Conservation (phyloP, 2,888 invertebrate species). For the Polydrusus cervinus region DNA sequence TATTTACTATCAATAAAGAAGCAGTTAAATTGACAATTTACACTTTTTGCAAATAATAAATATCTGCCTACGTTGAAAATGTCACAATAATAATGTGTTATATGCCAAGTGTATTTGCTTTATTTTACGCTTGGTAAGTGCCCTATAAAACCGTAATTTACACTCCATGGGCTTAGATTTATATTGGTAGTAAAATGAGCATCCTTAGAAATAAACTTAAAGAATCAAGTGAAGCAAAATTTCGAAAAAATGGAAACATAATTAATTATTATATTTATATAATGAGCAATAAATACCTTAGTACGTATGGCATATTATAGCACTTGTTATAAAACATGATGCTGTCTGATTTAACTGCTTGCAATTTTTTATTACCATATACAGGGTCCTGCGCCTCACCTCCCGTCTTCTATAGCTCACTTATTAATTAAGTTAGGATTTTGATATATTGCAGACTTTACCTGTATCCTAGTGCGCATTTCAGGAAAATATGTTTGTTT, state of each 20-base stretch:
- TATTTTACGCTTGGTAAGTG: slow-evolving; percentile 55
- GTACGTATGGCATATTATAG: not conserved
- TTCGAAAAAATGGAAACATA: not conserved
- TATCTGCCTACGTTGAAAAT: slow-evolving; percentile 54
- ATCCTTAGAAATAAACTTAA: slow-evolving; percentile 17
- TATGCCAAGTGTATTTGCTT: slow-evolving; percentile 54
- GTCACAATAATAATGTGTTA: slow-evolving; percentile 39
- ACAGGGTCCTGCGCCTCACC: too few species aligned
- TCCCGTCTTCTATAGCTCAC: too few species aligned
- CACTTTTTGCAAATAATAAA: slow-evolving; percentile 58
- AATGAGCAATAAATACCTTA: not conserved
- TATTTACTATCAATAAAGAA: slow-evolving; percentile 55
- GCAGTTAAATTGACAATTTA: slow-evolving; percentile 59
- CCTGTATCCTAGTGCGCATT: too few species aligned
- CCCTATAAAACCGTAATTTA: slow-evolving; percentile 58
- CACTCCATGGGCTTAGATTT: slow-evolving; percentile 51
- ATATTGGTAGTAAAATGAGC: slow-evolving; percentile 49
- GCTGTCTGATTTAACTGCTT: not conserved
- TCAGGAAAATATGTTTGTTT: too few species aligned
- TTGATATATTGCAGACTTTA: too few species aligned
- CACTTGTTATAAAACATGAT: not conserved
- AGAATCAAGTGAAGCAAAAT: not conserved
- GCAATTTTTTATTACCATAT: not conserved
- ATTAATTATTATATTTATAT: slow-evolving; percentile 11
- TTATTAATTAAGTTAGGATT: too few species aligned